A percentile compares a stretch with the other conserved stretches of the same genome.
Evolutionary conservation across 2,888 invertebrate species (phyloP).

Genomic region (Eupithecia inturbata): DNA sequence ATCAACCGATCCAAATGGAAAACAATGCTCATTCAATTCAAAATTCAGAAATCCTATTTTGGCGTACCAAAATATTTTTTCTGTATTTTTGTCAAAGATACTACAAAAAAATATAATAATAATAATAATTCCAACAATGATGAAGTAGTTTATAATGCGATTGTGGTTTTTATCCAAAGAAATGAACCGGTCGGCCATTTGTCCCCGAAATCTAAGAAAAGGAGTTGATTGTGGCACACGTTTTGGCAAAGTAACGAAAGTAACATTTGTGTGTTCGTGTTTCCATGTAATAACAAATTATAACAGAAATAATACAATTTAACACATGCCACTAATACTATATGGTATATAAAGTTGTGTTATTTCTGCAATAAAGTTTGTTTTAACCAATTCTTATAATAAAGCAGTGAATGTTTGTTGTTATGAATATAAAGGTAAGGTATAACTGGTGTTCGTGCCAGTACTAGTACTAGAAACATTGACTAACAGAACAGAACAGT

Average conservation of each 20-base stretch:
- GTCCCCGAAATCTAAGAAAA: background rate
- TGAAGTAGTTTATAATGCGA: background rate
- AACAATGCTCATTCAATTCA: background rate
- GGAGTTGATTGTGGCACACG: slow-evolving; percentile 11
- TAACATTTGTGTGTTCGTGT: slow-evolving; percentile 9
- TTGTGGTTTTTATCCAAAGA: background rate
- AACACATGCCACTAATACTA: too few relatives aligned
- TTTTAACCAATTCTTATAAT: background rate
- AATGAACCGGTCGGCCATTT: background rate
- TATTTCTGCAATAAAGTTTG: background rate
- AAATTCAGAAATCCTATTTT: background rate
- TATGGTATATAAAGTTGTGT: too few relatives aligned
- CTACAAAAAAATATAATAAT: background rate
- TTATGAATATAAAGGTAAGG: background rate
- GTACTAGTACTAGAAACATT: background rate
- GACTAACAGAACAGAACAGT: background rate
- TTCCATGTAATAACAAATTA: background rate
- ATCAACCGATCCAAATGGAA: background rate
- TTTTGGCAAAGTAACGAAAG: background rate
- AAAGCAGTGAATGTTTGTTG: background rate
- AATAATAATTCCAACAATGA: background rate
- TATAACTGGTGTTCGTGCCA: background rate
- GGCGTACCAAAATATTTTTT: background rate
- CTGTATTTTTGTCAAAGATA: background rate
- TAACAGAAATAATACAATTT: too few relatives aligned